Evolutionary conservation across 1,140 invertebrate species (phyloP).

Genomic region (Fopius arisanus): DNA sequence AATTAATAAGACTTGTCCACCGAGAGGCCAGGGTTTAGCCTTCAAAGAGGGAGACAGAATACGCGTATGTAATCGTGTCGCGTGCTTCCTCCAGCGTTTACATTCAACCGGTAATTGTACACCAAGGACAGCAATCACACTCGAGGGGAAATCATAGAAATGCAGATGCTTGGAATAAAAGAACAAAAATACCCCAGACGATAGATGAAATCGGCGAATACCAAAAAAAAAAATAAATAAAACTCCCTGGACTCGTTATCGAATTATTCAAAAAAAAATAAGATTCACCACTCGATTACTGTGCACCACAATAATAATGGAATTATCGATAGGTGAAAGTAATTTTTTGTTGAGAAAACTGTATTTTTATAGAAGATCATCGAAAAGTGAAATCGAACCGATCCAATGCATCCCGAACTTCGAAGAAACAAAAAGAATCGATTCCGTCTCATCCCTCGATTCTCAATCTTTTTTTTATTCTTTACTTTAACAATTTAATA

Average conservation of each 20-base stretch:
- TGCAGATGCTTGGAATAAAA: neutral
- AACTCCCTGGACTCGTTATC: too few species aligned
- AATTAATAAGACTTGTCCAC: neutral
- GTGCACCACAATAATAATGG: too few species aligned
- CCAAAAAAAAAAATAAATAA: neutral
- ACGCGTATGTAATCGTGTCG: neutral
- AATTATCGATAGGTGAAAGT: too few species aligned
- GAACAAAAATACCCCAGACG: too few species aligned
- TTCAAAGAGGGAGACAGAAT: neutral
- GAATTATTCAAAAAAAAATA: neutral
- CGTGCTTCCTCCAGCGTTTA: neutral
- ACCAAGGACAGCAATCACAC: neutral
- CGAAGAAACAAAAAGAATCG: neutral
- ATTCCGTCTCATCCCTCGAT: neutral
- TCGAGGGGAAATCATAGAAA: neutral
- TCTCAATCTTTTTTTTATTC: neutral
- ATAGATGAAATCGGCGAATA: too few species aligned
- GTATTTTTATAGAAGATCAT: too few species aligned
- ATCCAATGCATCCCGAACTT: too few species aligned
- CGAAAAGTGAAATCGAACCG: too few species aligned
- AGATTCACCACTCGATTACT: too few species aligned
- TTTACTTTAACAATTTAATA: constrained; percentile 4
- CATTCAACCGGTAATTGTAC: constrained; percentile 1
- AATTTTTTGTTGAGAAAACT: too few species aligned
- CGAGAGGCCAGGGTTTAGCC: neutral